Conservation (phyloP, 2,797 vertebrate genomes). For the Lemur catta region DNA sequence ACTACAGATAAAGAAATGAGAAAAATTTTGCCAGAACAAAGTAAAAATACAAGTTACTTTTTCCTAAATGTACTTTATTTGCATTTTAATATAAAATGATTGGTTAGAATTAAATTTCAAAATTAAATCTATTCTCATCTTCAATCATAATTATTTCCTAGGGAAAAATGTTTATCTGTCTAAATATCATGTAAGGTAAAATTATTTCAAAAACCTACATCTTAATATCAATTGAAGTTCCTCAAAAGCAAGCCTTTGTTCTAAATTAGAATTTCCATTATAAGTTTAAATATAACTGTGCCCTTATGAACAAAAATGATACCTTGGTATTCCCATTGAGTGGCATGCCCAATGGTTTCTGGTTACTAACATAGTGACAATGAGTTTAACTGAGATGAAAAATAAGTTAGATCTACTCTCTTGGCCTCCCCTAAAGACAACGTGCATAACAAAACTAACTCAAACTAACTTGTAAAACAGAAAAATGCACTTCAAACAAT, state of each 20-base stretch:
- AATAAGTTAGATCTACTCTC: slow-evolving; percentile 66
- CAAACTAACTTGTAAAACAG: slow-evolving; percentile 51
- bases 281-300: slow-evolving; percentile 49
- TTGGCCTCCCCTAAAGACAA: slow-evolving; percentile 75
- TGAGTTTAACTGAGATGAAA: slow-evolving; percentile 58
- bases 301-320: not conserved
- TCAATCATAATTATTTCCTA: slow-evolving; percentile 14
- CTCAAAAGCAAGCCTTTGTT: slow-evolving; percentile 34
- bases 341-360: slow-evolving; percentile 55
- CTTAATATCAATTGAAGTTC: slow-evolving; percentile 30
- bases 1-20: slow-evolving; percentile 26
- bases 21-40: not conserved
- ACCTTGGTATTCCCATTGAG: slow-evolving; percentile 10
- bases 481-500: slow-evolving; percentile 77
- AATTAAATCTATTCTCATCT: not conserved
- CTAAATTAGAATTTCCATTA: slow-evolving; percentile 45
- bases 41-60: slow-evolving; percentile 26
- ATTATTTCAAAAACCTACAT: slow-evolving; percentile 33
- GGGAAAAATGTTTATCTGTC: not conserved
- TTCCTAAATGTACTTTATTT: slow-evolving; percentile 5
- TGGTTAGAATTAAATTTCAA: not conserved
- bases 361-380: slow-evolving; percentile 79
- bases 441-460: slow-evolving; percentile 77
- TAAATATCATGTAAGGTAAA: slow-evolving; percentile 9
- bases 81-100: not conserved